phyloP scores from a whole-genome alignment of 2,113 vertebrate species.

The Melospiza melodia region DNA sequence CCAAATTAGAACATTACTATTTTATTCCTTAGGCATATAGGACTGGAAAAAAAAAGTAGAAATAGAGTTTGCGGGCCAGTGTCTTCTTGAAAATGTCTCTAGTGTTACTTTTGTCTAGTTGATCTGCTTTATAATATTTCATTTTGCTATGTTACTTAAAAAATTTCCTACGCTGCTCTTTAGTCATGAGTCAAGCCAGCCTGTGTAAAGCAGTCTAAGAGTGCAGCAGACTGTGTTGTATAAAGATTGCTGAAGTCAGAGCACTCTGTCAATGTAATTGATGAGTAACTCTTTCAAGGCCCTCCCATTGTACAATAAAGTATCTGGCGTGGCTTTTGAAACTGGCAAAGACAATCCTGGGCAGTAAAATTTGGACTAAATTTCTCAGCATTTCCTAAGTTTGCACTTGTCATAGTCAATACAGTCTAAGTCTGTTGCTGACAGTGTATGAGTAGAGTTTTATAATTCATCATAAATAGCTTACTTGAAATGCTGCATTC shows the following conservation, averaged over 20 bases:
- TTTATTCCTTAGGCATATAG: neutral
- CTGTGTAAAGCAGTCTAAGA: neutral
- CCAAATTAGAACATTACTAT: neutral
- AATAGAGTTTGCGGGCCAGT: neutral
- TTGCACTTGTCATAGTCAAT: neutral
- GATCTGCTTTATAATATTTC: neutral
- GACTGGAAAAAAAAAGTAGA: neutral
- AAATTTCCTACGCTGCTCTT: neutral
- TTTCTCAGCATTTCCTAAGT: neutral
- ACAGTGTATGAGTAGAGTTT: neutral
- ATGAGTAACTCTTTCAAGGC: neutral
- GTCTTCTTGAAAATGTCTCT: neutral
- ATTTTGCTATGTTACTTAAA: neutral
- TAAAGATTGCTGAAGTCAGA: neutral
- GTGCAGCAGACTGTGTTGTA: neutral
- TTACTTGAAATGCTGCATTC: neutral
- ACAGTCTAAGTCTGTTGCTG: neutral
- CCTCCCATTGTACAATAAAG: neutral
- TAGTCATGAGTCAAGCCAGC: neutral
- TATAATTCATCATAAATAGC: neutral
- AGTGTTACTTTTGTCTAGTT: neutral
- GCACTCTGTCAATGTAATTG: neutral
- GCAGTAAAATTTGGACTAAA: neutral
- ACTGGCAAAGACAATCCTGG: neutral
- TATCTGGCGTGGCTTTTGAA: neutral